A percentile compares a stretch with the other conserved stretches of the same genome.
phyloP scores from a whole-genome alignment of 2,113 vertebrate species.

The Ceuthmochares aereus region DNA sequence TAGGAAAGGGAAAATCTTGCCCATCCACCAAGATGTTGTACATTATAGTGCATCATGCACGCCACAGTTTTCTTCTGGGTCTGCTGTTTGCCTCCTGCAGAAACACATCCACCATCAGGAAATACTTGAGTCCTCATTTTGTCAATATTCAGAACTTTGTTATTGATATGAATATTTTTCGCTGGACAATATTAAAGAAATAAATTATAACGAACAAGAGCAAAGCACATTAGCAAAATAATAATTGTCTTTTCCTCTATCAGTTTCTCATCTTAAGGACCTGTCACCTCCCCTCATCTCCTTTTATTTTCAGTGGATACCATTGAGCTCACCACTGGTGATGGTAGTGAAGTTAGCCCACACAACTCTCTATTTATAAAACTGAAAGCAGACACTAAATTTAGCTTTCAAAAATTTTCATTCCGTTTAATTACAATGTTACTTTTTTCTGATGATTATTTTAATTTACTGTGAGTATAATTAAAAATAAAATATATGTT shows the following conservation, averaged over 20 bases:
- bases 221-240: neutral
- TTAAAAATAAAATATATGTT: neutral
- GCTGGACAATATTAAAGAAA: neutral
- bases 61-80: neutral
- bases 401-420: neutral
- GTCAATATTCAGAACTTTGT: neutral
- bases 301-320: neutral
- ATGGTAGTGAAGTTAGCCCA: neutral
- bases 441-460: neutral
- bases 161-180: neutral
- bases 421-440: neutral
- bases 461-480: neutral
- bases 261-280: neutral
- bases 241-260: neutral
- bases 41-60: neutral
- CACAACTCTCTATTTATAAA: neutral
- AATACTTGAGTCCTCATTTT: neutral
- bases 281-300: fast-evolving
- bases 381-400: neutral
- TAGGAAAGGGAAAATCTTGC: neutral
- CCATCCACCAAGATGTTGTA: neutral
- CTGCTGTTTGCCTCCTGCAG: neutral
- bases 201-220: neutral
- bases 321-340: neutral
- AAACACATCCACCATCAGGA: neutral